Evolutionary conservation across 1,140 invertebrate genomes (phyloP).

Genomic region (Halictus rubicundus): DNA sequence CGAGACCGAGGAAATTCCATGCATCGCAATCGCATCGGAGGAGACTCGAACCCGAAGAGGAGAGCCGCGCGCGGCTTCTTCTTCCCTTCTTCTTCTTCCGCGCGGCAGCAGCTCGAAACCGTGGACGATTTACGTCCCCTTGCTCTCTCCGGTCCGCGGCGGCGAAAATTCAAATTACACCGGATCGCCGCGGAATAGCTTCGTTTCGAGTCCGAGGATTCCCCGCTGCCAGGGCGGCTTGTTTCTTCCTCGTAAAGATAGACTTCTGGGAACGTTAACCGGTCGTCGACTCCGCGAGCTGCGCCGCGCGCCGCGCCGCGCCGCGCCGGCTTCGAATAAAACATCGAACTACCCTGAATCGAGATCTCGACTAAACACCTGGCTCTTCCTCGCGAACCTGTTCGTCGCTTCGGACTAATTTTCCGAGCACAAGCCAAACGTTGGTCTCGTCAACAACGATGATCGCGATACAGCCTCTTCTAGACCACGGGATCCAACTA

Average conservation of each 20-base stretch:
- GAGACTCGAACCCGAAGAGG: not conserved
- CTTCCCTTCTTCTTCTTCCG: too few relatives aligned
- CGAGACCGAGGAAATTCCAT: not conserved
- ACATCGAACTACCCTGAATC: not conserved
- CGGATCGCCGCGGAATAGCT: too few relatives aligned
- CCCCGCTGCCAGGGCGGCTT: not conserved
- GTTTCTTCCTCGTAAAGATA: not conserved
- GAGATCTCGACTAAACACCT: not conserved
- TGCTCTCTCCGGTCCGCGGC: not conserved
- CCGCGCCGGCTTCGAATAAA: not conserved
- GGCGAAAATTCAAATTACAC: not conserved
- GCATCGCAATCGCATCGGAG: not conserved
- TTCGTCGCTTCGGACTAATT: too few relatives aligned
- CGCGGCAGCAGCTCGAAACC: not conserved
- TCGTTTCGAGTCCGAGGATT: too few relatives aligned
- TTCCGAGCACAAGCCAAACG: too few relatives aligned
- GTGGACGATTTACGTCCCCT: not conserved
- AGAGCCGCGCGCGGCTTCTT: too few relatives aligned
- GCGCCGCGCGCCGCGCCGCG: too few relatives aligned
- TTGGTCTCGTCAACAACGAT: too few relatives aligned
- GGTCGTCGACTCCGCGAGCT: not conserved
- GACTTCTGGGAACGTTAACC: conserved; percentile 1
- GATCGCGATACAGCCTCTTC: too few relatives aligned
- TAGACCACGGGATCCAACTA: too few relatives aligned
- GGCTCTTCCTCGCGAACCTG: too few relatives aligned